Evolutionary conservation across 1,140 invertebrate genomes (phyloP), one percentile per base, ranked within the genome.

Genomic region (Oscheius sp.): DNA sequence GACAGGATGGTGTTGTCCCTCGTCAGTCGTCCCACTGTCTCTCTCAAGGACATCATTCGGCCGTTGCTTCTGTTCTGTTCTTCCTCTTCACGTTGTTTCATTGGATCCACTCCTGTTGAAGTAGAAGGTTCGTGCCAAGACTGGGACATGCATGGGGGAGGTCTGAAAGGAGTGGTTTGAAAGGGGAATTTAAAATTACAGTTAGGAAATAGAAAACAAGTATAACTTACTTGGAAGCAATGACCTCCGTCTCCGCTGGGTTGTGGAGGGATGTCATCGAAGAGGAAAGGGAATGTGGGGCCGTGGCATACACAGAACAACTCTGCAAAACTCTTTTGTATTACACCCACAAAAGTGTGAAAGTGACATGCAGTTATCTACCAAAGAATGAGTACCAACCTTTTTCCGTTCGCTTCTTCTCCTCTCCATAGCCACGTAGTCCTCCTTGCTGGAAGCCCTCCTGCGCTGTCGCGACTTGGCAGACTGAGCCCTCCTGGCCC

Each of bases 1-100:
- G 18, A 23, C 7, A 71, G 42, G n/a, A 32, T 38, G 15, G 58
- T 58, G 15, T 71, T 71, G 31, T 71, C 69, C 36, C 69, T 18
- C n/a, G 52, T 20, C 3, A 71, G 46, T 18, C 58, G 58, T 15
- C 59, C 62, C 32, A 71, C 62, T 64, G 63, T 71, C 31, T 71
- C 69, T 13, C 69, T 58, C 0, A 71, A n/a, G 2, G 59, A 71
- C 10, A 71, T 59, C 7, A 64, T 61, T 46, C 59, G 29, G 28
- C 29, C 23, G 32, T n/a, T 31, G 23, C 49, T 55, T 55, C 49
- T 55, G 4, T 55, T 26, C 49, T 55, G 15, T 23, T 55, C 49
- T 23, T 7, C 7, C 38, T 42, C 38, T 23, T 55, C 49, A 7
- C n/a, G n/a, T n/a, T n/a, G n/a, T n/a, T n/a, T n/a, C n/a, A 4